Evolutionary conservation across 2,888 invertebrate species (phyloP), one percentile per base, ranked within the genome.

Genomic region (Crossocerus cetratus): DNA sequence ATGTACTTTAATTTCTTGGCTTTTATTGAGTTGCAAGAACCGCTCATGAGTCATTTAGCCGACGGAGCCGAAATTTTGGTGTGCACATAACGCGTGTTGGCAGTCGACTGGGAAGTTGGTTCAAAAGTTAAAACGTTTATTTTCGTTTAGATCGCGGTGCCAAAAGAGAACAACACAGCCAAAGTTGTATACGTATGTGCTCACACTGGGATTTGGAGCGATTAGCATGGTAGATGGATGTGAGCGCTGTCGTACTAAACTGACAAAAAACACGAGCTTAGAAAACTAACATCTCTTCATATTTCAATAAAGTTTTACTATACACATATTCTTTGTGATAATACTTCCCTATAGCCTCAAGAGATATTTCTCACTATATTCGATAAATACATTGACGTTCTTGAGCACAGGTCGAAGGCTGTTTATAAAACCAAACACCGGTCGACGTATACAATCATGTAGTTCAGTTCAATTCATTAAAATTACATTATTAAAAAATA

Each of bases 71-170:
- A 49, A 49, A 49, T 16, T 16, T 16, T 68, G 63, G 65, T 18
- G 54, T 63, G 55, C 54, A 57, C 59, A 45, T 67, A 61, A 70
- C 71, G 60, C 74, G 60, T 55, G 69, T 68, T 73, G 69, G 66
- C 42, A 58, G 44, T 59, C 57, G 56, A 81, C 74, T 82, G 71
- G 67, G 42, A 42, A 65, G 54, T 44, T 49, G 53, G 49, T 58
- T 68, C 18, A 64, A 66, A 49, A 61, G 54, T 64, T 56, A 56
- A 63, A 76, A 54, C 22, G 66, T 79, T 79, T 74, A 79, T 83
- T 83, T 79, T 75, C 67, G 77, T 61, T 73, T 56, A 63, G 80
- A 69, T 62, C 64, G 53, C 69, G 74, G 72, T 76, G 83, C 76
- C 70, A 83, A 83, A 69, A 64, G 62, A 57, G 54, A 44, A 69